Conservation (phyloP, 2,888 invertebrate species). For the Microctonus hyperodae region DNA sequence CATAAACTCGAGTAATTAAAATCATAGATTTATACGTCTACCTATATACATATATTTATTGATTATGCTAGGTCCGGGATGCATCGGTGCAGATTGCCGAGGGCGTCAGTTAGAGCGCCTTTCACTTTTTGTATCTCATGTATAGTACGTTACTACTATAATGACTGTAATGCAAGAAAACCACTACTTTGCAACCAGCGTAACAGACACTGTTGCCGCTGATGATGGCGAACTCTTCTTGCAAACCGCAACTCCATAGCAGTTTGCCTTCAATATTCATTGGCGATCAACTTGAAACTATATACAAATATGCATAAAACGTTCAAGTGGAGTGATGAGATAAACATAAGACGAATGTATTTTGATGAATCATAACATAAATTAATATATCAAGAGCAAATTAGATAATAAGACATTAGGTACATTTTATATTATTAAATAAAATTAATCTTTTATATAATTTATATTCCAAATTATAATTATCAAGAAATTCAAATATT, state of each 20-base stretch:
- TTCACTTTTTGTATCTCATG: conserved; percentile 52
- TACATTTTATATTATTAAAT: too few species aligned
- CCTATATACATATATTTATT: neutral
- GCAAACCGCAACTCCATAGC: conserved; percentile 45
- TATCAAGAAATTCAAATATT: neutral
- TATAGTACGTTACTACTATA: conserved; percentile 35
- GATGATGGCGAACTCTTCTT: neutral
- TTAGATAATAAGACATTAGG: neutral
- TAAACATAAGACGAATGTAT: too few species aligned
- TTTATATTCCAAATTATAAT: too few species aligned
- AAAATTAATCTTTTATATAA: too few species aligned
- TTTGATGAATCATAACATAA: neutral
- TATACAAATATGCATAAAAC: neutral
- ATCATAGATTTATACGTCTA: conserved; percentile 5
- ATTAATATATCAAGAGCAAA: neutral
- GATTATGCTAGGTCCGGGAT: conserved; percentile 50
- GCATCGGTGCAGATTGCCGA: conserved; percentile 33
- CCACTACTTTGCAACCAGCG: neutral
- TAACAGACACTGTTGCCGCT: neutral
- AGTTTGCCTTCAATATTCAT: conserved; percentile 47
- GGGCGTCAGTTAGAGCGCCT: conserved; percentile 40
- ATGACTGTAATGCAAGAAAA: conserved; percentile 25
- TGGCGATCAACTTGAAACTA: neutral
- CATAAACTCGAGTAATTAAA: too few species aligned
- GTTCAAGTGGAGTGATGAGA: too few species aligned